Base-by-base conservation (phyloP, 2,888 invertebrate species). In the Prosopocoilus inquinatus region DNA sequence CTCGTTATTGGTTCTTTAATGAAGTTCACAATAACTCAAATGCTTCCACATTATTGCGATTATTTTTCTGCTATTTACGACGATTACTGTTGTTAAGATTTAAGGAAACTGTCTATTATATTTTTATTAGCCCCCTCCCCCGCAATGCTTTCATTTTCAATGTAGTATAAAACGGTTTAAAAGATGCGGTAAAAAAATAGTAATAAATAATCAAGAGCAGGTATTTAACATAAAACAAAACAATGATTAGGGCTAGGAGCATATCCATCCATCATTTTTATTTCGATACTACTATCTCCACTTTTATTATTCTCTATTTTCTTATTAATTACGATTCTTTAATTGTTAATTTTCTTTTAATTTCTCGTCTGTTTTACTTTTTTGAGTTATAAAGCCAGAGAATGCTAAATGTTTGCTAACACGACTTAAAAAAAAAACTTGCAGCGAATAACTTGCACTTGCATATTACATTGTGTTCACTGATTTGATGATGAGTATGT, bases 341-440 rank as follows among this genome's bases (percentile, higher is more conserved):
- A 55, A 53, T 59, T n/a, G n/a, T n/a, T 65, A 59, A 62, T 59
- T 46, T 60, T 57, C 55, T 61, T 64, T 60, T 53, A 60, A 61
- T 58, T 59, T 61, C 49, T 12, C 33, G 28, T 43, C 16, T 47
- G 13, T 52, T 39, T 16, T 36, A 50, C 49, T 38, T 54, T 61
- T 62, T 57, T 64, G 53, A 41, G 56, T 69, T 64, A 61, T 51
- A 60, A 71, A 74, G 73, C 75, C 74, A 75, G 74, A 72, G 71
- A 72, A 74, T 75, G 76, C 73, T 74, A 64, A 65, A 66, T 70
- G 71, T 72, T 70, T 71, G 69, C 66, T 67, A 62, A 65, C 61
- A 64, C 60, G 58, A 54, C 56, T 53, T 58, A 59, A 57, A 57
- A 55, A 55, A 63, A 28, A 28, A 28, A 28, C 20, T 28, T 28